These are phyloP conservation scores for Tridacna gigas DNA, from an alignment of 2,888 invertebrate species.

Conservation along the genomic window DNA sequence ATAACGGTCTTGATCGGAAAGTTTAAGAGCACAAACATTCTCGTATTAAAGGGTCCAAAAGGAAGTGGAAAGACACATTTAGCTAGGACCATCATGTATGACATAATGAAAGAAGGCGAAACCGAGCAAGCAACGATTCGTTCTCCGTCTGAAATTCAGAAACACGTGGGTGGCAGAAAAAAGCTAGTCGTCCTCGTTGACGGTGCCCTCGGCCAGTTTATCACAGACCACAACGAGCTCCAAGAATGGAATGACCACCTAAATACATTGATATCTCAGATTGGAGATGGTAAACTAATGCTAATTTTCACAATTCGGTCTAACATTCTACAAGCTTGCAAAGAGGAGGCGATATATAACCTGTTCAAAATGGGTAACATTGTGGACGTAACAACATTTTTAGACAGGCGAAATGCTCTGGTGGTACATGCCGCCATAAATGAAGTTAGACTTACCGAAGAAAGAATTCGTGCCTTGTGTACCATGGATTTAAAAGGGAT, in stretches of 20 bases:
- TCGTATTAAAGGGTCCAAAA: slow-evolving; percentile 7
- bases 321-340: slow-evolving; percentile 8
- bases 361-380: slow-evolving; percentile 2
- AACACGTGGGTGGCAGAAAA: slow-evolving; percentile 6
- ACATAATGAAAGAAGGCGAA: slow-evolving; percentile 8
- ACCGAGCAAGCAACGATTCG: slow-evolving; percentile 9
- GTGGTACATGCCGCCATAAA: slow-evolving; percentile 10
- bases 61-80: slow-evolving; percentile 16
- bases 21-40: slow-evolving; percentile 8
- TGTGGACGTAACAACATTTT: slow-evolving; percentile 11
- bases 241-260: slow-evolving; percentile 13
- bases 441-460: slow-evolving; percentile 11
- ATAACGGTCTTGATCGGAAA: slow-evolving; percentile 20
- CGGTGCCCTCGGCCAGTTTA: not conserved
- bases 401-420: slow-evolving; percentile 13
- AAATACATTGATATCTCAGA: not conserved
- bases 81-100: slow-evolving; percentile 10
- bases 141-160: slow-evolving; percentile 14
- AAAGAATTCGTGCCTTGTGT: slow-evolving; percentile 8
- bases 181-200: slow-evolving; percentile 7
- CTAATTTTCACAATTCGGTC: slow-evolving; percentile 19
- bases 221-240: not conserved
- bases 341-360: slow-evolving; percentile 1
- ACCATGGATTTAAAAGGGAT: slow-evolving; percentile 11
- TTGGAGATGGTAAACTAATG: slow-evolving; percentile 15